These are phyloP conservation scores for Eurois occulta DNA, from an alignment of 2,888 invertebrate genomes.

Conservation along the genomic window DNA sequence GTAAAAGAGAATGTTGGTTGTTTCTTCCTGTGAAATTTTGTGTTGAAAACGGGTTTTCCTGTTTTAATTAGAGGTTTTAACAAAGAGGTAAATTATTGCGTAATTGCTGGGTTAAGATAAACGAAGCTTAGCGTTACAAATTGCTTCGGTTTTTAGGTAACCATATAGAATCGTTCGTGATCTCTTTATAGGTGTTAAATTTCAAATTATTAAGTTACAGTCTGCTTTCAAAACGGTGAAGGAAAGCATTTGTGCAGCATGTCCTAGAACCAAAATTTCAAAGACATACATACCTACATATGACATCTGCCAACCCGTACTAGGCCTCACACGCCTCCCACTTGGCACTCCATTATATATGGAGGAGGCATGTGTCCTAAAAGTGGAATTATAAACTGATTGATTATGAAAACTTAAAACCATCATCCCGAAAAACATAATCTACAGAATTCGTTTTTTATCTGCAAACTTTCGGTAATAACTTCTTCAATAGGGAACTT, in stretches of 20 bases:
- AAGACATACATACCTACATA: neutral
- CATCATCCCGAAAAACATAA: too few species aligned
- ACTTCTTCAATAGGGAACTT: conserved; percentile 2
- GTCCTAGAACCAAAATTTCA: neutral
- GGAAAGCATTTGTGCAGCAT: neutral
- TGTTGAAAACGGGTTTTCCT: conserved; percentile 17
- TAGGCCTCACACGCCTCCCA: too few species aligned
- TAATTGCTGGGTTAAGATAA: conserved; percentile 19
- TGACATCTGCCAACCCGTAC: neutral
- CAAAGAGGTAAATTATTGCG: conserved; percentile 34
- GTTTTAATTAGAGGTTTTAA: conserved; percentile 50
- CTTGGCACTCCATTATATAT: neutral
- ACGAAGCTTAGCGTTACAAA: neutral
- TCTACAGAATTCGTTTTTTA: neutral
- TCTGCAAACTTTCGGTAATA: neutral
- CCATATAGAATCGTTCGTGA: neutral
- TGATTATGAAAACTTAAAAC: neutral
- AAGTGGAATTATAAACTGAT: neutral
- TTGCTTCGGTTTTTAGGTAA: neutral
- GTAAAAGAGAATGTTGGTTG: conserved; percentile 33
- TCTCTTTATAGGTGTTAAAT: neutral
- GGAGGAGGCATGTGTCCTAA: neutral
- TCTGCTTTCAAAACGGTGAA: neutral
- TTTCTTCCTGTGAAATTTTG: conserved; percentile 30
- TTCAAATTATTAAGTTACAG: neutral